Base-by-base conservation (phyloP, 2,888 invertebrate genomes). In the Hololepta plana region DNA sequence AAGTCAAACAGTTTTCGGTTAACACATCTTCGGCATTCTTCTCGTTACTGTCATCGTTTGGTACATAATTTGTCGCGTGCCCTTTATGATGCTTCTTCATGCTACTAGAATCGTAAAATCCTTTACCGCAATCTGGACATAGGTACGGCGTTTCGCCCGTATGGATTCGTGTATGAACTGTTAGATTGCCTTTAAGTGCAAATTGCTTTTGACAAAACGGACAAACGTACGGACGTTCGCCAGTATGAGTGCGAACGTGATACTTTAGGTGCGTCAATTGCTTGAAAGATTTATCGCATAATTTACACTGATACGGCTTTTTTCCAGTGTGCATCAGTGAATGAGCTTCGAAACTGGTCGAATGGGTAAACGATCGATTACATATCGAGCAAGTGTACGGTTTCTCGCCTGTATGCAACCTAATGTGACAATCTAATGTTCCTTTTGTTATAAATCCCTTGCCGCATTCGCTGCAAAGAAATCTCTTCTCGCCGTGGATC, bases 301-400 rank as follows among this genome's bases (percentile, higher is more conserved):
- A 13, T n/a, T 24, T 22, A 20, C 38, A 40, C 13, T 19, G 21
- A 25, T 34, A 32, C 1, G 49, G 49, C 14, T 45, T 44, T 20
- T 43, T 40, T 1, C 47, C 46, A 2, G 44, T 46, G 28, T 50
- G 51, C 3, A 41, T 44, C 12, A 45, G 29, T 31, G 44, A 39
- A 28, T 51, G 50, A 17, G 40, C 39, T 9, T 44, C 41, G 11
- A 49, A 38, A 12, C 41, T 41, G 19, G 45, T 38, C 16, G 41
- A 38, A 23, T 46, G 46, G 3, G 42, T 37, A 28, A 49, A 50
- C 4, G 38, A 33, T 37, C 47, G 49, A 7, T 42, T 38, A 30
- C 50, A 50, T 22, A 42, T 32, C 4, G 38, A 27, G 27, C 49
- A 49, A 9, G 37, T 38, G 29, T 41, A 42, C 3, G 46, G 45